Percentiles rank a stretch among this genome's conserved stretches.
Evolutionary conservation across 2,888 invertebrate species (phyloP).

Genomic region (Hemaris fuciformis): DNA sequence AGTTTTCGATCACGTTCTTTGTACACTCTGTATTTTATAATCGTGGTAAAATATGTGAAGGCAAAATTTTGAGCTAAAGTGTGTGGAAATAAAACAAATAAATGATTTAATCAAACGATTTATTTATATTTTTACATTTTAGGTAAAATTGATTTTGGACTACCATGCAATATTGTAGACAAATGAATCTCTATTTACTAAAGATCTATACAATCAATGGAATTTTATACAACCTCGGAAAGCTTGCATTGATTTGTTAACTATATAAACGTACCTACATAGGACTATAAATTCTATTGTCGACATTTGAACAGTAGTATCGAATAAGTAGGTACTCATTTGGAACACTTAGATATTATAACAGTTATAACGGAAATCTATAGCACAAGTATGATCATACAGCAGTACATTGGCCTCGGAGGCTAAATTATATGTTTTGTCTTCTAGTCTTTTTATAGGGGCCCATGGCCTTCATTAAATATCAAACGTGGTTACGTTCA

Average conservation of each 20-base stretch:
- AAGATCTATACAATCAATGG: conserved; percentile 12
- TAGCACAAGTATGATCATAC: neutral
- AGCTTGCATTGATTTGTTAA: conserved; percentile 27
- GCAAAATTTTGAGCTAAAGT: too few species aligned
- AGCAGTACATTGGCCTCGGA: neutral
- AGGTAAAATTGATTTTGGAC: conserved; percentile 46
- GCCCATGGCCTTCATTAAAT: neutral
- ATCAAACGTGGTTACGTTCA: too few species aligned
- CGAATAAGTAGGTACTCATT: neutral
- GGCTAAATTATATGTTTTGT: neutral
- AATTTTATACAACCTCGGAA: conserved; percentile 27
- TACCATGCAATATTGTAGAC: conserved; percentile 36
- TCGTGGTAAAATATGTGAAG: neutral
- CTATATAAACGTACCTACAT: neutral
- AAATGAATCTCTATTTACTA: conserved; percentile 14
- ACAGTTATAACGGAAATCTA: neutral
- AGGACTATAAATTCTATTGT: neutral
- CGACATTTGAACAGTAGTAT: conserved; percentile 19
- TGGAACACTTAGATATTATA: neutral
- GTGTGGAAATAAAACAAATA: conserved; percentile 32
- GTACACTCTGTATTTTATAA: too few species aligned
- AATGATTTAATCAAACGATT: conserved; percentile 64
- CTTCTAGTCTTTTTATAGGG: neutral
- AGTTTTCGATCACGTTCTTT: too few species aligned
- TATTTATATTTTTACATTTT: conserved; percentile 43